phyloP scores from a whole-genome alignment of 2,113 vertebrate species.

The Capreolus pygargus region DNA sequence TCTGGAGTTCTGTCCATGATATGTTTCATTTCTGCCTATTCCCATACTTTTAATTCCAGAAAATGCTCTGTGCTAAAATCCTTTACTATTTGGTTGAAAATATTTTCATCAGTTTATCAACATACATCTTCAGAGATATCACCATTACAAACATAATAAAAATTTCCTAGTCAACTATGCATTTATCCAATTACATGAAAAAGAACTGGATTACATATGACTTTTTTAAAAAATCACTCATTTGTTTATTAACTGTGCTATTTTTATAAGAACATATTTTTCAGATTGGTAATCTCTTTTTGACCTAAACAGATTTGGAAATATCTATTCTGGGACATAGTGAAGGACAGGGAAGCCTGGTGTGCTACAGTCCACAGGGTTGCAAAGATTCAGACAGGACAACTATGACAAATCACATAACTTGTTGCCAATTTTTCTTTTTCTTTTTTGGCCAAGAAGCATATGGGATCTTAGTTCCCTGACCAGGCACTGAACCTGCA shows the following conservation, averaged over 20 bases:
- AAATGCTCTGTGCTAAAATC: background rate
- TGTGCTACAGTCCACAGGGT: background rate
- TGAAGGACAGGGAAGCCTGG: background rate
- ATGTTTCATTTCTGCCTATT: background rate
- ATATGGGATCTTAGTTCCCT: background rate
- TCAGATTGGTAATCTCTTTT: background rate
- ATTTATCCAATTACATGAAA: background rate
- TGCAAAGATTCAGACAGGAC: rapidly evolving
- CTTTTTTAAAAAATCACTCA: background rate
- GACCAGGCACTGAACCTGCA: background rate
- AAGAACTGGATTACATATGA: background rate
- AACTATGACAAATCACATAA: background rate
- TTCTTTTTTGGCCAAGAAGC: background rate
- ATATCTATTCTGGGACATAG: background rate
- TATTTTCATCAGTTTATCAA: background rate
- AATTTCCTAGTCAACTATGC: background rate
- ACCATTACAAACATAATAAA: background rate
- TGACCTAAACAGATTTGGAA: background rate
- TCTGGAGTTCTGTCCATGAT: background rate
- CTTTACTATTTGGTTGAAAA: background rate
- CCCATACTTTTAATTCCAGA: background rate
- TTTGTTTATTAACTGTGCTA: background rate
- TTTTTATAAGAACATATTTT: background rate
- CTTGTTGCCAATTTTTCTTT: background rate
- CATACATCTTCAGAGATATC: background rate